Evolutionary conservation across 2,888 invertebrate species (phyloP).

Genomic region (Stegophylla sp.): DNA sequence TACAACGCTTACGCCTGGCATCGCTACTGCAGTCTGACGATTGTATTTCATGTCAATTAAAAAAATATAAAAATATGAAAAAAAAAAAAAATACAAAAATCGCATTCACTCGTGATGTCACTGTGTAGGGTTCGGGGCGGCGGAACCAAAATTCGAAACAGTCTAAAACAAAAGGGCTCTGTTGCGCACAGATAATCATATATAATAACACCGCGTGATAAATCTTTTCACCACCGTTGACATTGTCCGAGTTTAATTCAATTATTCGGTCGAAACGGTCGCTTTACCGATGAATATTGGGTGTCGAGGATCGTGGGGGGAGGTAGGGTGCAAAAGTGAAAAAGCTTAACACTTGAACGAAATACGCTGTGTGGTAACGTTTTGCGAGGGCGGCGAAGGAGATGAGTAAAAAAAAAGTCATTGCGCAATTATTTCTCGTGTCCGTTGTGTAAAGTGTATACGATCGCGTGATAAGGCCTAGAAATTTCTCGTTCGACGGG

Average conservation of each 20-base stretch:
- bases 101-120: neutral
- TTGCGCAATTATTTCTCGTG: constrained; percentile 6
- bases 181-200: constrained; percentile 24
- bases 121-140: neutral
- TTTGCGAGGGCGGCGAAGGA: too few species aligned
- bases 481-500: too few species aligned
- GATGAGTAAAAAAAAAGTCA: neutral
- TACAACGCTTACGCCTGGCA: too few species aligned
- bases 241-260: constrained; percentile 47
- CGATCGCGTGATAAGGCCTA: too few species aligned
- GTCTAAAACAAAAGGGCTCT: constrained; percentile 30
- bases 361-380: too few species aligned
- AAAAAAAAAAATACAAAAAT: neutral
- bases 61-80: too few species aligned
- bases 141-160: constrained; percentile 7
- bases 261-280: constrained; percentile 33
- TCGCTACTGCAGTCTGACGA: too few species aligned
- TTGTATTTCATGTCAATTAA: too few species aligned
- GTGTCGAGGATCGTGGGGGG: neutral
- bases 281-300: constrained; percentile 1
- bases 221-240: constrained; percentile 39
- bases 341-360: constrained; percentile 33
- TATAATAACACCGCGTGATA: constrained; percentile 46
- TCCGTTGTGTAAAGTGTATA: too few species aligned
- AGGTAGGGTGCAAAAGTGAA: neutral